Evolutionary conservation across 2,797 vertebrate species (phyloP), one percentile per base, ranked within the genome.

Genomic region (Manis pentadactyla): DNA sequence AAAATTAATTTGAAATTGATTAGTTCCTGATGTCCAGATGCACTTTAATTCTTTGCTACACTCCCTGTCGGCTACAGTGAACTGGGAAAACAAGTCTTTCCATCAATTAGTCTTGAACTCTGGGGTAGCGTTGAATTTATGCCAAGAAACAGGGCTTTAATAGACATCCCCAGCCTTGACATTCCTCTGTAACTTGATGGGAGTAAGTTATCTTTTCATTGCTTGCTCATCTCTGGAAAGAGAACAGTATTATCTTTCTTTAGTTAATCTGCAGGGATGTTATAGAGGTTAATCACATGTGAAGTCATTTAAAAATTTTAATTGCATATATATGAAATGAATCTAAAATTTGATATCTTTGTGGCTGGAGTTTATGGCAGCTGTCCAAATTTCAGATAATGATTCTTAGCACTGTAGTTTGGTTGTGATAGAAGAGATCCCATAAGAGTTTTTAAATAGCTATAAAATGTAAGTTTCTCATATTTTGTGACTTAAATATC

Each of bases 211-310:
- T 87, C 93, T 95, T 93, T 94, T 68, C 71, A 90, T 78, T 66
- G 57, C 86, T 94, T 11, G 46, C 37, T 81, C n/a, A 25, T 86
- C 73, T 93, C 78, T 82, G 53, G 27, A 90, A 93, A 66, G 53
- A 63, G 83, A 82, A 34, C 69, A 81, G 79, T 82, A 27, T 87
- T n/a, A 29, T 79, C 89, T 78, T 87, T 69, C 31, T 10, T 31
- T 77, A 42, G 69, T 97, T 97, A 93, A 95, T 96, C 96, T 94
- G n/a, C 49, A 82, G 84, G 82, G 84, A 96, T 87, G 63, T 96
- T 87, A 66, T 64, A 37, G 87, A 97, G 95, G 94, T 96, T 97
- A 97, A 97, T 97, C 94, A 97, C 95, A 96, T 96, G 89, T 92
- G 93, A 95, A 96, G 84, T 86, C 85, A 95, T 97, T 97, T 84